These are phyloP conservation scores for Rhagologus leucostigma DNA, from an alignment of 2,113 vertebrate species.

Conservation along the genomic window DNA sequence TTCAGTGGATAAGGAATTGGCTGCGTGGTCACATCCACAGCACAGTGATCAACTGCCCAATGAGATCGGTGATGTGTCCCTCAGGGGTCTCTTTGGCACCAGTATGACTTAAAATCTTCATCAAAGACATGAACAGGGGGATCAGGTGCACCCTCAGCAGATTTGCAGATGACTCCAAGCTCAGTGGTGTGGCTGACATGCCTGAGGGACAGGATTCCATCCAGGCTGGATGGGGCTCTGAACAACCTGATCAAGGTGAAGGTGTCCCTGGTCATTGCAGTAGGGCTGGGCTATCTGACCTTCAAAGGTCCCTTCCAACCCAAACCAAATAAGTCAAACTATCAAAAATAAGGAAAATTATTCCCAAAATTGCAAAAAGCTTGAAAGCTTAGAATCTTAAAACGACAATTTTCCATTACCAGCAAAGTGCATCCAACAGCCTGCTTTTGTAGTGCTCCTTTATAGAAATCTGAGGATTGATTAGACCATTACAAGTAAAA, in stretches of 20 bases:
- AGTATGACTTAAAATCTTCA: not conserved
- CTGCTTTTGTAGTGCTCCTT: not conserved
- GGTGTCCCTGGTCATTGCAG: not conserved
- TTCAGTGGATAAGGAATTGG: not conserved
- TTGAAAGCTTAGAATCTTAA: not conserved
- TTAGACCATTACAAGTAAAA: not conserved
- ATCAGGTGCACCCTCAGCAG: not conserved
- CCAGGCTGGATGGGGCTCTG: accelerated
- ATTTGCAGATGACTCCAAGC: not conserved
- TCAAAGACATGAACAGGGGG: not conserved
- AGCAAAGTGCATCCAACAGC: not conserved
- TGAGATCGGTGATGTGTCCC: not conserved
- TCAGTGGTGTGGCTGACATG: not conserved
- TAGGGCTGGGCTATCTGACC: not conserved
- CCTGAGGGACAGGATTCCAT: not conserved
- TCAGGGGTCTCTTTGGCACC: not conserved
- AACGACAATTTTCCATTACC: not conserved
- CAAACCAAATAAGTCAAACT: not conserved
- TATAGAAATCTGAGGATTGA: not conserved
- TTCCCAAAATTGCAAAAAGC: not conserved
- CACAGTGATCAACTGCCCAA: not conserved
- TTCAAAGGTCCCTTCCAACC: not conserved
- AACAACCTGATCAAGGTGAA: no score
- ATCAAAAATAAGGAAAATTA: not conserved
- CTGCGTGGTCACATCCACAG: not conserved